Percentiles rank a stretch among this genome's conserved stretches.
Conservation (phyloP, 2,888 invertebrate species). For the Entomobrya proxima region DNA sequence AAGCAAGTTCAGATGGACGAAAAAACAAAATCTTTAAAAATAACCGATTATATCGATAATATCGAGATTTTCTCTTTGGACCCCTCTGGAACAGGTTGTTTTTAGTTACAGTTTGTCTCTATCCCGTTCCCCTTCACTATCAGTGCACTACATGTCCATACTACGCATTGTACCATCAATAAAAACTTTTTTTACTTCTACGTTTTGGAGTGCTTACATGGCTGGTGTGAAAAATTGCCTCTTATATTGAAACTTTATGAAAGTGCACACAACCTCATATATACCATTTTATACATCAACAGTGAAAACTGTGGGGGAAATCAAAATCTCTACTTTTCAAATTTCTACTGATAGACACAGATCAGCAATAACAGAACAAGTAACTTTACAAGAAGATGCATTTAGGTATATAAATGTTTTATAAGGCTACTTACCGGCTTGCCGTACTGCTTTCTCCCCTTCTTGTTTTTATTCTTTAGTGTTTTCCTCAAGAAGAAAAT, state of each 20-base stretch:
- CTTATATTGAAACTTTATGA: not conserved
- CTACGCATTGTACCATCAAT: not conserved
- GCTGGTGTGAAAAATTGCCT: not conserved
- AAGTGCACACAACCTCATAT: no score
- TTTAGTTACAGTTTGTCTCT: not conserved
- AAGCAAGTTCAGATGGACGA: not conserved
- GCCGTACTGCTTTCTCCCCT: constrained; percentile 53
- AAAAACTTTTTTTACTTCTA: not conserved
- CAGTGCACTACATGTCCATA: not conserved
- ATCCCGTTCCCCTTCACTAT: not conserved
- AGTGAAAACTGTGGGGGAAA: not conserved
- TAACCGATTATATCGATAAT: constrained; percentile 28
- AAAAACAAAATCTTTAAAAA: constrained; percentile 40
- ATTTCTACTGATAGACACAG: constrained; percentile 14
- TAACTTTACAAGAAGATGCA: no score
- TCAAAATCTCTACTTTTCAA: constrained; percentile 44
- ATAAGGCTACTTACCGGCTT: constrained; percentile 34
- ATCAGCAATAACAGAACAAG: constrained; percentile 18
- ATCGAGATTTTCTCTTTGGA: not conserved
- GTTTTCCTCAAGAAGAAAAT: constrained; percentile 8
- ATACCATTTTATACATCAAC: not conserved
- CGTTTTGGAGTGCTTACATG: not conserved
- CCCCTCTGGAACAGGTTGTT: constrained; percentile 18
- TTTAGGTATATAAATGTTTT: not conserved
- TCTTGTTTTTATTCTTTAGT: constrained; percentile 19